Evolutionary conservation across 2,113 vertebrate species (phyloP).

Genomic region (Manacus vitellinus): DNA sequence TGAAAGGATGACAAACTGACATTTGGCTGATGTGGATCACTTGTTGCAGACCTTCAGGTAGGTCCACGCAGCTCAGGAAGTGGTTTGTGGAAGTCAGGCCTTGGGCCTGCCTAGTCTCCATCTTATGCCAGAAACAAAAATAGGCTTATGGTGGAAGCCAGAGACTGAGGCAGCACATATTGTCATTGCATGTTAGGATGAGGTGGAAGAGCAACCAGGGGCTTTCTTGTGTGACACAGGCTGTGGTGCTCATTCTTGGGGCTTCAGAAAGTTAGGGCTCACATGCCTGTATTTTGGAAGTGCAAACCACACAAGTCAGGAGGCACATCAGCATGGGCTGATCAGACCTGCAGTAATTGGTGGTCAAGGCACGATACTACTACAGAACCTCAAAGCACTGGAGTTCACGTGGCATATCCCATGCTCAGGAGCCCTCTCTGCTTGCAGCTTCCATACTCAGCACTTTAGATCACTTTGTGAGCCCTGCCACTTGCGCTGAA

Average conservation of each 20-base stretch:
- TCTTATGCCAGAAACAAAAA: not conserved
- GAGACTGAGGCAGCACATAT: fast-evolving
- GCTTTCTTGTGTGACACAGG: not conserved
- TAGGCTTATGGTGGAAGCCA: not conserved
- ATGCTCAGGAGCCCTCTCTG: not conserved
- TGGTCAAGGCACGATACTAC: fast-evolving
- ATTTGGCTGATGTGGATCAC: not conserved
- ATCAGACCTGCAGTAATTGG: not conserved
- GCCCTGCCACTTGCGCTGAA: not conserved
- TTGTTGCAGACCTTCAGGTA: not conserved
- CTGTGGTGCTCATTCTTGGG: not conserved
- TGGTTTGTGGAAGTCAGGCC: not conserved
- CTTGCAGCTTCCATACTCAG: not conserved
- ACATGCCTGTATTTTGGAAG: not conserved
- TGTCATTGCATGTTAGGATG: not conserved
- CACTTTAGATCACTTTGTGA: not conserved
- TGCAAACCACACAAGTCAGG: fast-evolving
- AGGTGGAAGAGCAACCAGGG: not conserved
- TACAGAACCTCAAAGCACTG: fast-evolving
- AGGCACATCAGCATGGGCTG: not conserved
- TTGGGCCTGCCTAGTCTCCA: not conserved
- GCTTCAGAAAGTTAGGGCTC: not conserved
- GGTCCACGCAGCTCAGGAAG: not conserved
- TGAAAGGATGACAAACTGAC: not conserved
- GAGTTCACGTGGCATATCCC: not conserved